phyloP scores from a whole-genome alignment of 1,140 invertebrate genomes.

The Linepithema humile region DNA sequence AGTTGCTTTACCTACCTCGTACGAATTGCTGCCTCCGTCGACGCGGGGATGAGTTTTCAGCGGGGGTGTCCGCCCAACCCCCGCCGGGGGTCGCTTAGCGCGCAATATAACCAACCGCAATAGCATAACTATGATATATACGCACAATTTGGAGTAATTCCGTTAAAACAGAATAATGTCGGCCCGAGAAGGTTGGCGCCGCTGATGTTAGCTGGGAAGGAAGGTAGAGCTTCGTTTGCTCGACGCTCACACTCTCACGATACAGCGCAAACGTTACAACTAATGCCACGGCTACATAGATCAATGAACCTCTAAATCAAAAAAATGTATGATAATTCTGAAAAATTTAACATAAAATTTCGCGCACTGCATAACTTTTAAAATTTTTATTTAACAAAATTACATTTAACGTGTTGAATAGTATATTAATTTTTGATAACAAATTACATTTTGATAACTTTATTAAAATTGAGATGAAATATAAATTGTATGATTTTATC shows the following conservation, averaged over 20 bases:
- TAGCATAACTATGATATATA: slow-evolving; percentile 77
- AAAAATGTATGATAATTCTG: not conserved
- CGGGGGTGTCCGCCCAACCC: not conserved
- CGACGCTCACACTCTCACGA: not conserved
- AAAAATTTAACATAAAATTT: not conserved
- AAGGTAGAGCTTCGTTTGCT: slow-evolving; percentile 15
- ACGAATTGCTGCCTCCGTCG: slow-evolving; percentile 47
- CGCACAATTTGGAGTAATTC: slow-evolving; percentile 77
- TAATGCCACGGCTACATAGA: not conserved
- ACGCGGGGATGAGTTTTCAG: not conserved
- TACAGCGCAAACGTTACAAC: not conserved
- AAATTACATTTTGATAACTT: not conserved
- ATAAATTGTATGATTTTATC: not conserved
- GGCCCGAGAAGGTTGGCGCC: slow-evolving; percentile 29
- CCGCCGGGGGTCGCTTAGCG: slow-evolving; percentile 54
- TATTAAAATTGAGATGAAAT: not conserved
- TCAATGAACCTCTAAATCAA: not conserved
- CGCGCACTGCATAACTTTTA: too few species aligned
- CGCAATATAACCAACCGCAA: slow-evolving; percentile 73
- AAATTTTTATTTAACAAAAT: too few species aligned
- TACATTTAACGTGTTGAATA: too few species aligned
- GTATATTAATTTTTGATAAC: too few species aligned
- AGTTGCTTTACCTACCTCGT: slow-evolving; percentile 7
- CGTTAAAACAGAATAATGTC: slow-evolving; percentile 71
- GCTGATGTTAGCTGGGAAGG: slow-evolving; percentile 11